Conservation (phyloP, 1,140 invertebrate genomes). For the Hypsibius dujardini region DNA sequence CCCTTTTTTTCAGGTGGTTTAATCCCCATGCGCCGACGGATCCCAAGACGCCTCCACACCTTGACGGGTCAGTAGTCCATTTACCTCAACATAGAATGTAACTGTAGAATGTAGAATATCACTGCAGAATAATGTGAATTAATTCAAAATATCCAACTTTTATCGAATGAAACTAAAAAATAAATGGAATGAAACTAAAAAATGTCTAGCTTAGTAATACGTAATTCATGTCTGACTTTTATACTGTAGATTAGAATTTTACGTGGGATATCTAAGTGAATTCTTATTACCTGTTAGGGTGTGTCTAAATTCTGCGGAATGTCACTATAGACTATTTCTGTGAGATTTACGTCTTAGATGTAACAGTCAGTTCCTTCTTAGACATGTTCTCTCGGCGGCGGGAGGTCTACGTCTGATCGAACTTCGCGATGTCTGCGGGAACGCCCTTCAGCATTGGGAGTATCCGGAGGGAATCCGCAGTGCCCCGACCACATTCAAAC, state of each 20-base stretch:
- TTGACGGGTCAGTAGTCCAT: conserved; percentile 30
- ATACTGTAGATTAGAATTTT: not conserved
- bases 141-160: too few relatives aligned
- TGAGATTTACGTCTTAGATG: too few relatives aligned
- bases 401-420: conserved; percentile 49
- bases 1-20: conserved; percentile 29
- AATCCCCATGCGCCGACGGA: conserved; percentile 30
- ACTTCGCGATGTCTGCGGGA: conserved; percentile 41
- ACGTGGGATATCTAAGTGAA: too few relatives aligned
- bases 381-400: conserved; percentile 43
- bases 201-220: conserved; percentile 29
- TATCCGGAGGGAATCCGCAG: conserved; percentile 31
- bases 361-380: conserved; percentile 25
- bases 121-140: too few relatives aligned
- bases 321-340: too few relatives aligned
- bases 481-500: conserved; percentile 34
- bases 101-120: too few relatives aligned
- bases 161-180: too few relatives aligned
- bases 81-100: too few relatives aligned
- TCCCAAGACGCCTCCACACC: conserved; percentile 37
- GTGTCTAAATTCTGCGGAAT: too few relatives aligned
- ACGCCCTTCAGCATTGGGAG: conserved; percentile 47
- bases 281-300: too few relatives aligned
- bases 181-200: too few relatives aligned
- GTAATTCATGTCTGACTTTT: conserved; percentile 16